Evolutionary conservation across 2,113 vertebrate species (phyloP).

Genomic region (Cebus imitator): DNA sequence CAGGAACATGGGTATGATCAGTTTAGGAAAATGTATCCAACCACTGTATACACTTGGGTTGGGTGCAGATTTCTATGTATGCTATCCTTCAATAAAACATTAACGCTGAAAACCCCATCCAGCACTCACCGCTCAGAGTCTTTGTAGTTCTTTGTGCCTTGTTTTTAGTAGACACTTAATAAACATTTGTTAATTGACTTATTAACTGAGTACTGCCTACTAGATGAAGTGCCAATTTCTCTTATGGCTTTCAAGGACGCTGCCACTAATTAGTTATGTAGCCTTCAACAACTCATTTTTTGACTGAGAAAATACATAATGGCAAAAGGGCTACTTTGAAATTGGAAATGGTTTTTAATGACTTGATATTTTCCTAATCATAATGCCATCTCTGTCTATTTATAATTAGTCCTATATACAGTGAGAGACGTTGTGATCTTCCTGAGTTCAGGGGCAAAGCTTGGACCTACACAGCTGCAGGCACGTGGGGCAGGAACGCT

Average conservation of each 20-base stretch:
- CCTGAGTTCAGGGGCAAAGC: neutral
- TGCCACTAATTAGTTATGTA: constrained; percentile 13
- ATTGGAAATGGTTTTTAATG: neutral
- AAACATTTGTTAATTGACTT: constrained; percentile 28
- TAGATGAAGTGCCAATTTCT: neutral
- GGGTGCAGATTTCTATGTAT: neutral
- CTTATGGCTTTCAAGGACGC: neutral
- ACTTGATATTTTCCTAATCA: neutral
- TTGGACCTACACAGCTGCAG: neutral
- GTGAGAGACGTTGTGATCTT: neutral
- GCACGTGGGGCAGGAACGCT: fast-evolving
- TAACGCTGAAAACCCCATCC: neutral
- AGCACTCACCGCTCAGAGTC: neutral
- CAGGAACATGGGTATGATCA: neutral
- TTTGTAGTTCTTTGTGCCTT: neutral
- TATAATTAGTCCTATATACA: fast-evolving
- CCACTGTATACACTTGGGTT: neutral
- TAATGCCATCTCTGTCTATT: neutral
- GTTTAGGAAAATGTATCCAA: neutral
- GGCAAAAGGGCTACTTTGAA: constrained; percentile 48
- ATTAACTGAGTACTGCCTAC: neutral
- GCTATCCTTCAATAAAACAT: neutral
- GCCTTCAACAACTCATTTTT: constrained; percentile 14
- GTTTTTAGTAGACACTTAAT: neutral
- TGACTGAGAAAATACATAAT: constrained; percentile 22